These are phyloP conservation scores for Elysia chlorotica DNA, from an alignment of 1,140 invertebrate genomes.

Conservation along the genomic window DNA sequence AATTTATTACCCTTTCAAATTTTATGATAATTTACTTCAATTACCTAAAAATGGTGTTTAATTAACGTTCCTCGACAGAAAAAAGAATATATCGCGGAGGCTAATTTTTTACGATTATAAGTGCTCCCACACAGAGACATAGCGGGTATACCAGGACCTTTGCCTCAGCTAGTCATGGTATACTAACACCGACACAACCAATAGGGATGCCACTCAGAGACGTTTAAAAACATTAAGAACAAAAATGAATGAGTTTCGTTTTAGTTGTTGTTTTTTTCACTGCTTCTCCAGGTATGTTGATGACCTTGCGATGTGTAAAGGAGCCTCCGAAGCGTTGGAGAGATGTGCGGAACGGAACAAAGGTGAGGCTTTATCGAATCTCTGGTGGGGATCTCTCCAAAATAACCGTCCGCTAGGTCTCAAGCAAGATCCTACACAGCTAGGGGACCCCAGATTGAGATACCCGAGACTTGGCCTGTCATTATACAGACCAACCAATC, in stretches of 20 bases:
- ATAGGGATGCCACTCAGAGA: not conserved
- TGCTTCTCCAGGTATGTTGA: not conserved
- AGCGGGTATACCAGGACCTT: not conserved
- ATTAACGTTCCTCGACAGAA: no score
- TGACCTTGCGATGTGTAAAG: not conserved
- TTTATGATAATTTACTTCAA: no score
- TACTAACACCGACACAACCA: not conserved
- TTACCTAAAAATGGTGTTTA: no score
- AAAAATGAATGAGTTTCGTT: no score
- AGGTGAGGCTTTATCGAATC: not conserved
- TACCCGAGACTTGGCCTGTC: not conserved
- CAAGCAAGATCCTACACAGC: not conserved
- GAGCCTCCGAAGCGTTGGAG: not conserved
- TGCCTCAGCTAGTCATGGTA: not conserved
- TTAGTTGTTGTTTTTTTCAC: no score
- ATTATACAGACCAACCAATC: not conserved
- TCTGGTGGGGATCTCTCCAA: not conserved
- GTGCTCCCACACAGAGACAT: not conserved
- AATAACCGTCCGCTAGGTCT: not conserved
- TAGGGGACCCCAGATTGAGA: not conserved
- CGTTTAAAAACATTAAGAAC: not conserved
- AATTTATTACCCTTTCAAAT: no score
- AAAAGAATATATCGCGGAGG: no score
- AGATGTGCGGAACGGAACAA: slow-evolving; percentile 14
- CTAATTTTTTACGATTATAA: not conserved